A percentile compares a stretch with the other conserved stretches of the same genome.
Conservation (phyloP, 2,797 vertebrate genomes). For the Gallirallus australis region DNA sequence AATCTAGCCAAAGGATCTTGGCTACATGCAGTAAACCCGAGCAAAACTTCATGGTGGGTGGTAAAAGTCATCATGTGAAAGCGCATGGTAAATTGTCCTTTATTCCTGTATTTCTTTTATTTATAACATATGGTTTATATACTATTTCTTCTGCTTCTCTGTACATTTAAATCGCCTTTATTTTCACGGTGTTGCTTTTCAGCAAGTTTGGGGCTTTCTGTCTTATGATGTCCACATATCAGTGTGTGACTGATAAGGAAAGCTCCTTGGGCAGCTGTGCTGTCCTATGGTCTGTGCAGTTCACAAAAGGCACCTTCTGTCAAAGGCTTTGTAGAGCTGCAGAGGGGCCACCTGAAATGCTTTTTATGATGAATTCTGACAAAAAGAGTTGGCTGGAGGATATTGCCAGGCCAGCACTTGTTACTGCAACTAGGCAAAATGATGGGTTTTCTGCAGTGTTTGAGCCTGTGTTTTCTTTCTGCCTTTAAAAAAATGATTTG, state of each 20-base stretch:
- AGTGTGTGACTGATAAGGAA: background rate
- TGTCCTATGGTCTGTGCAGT: background rate
- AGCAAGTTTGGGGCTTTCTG: background rate
- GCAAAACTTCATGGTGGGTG: background rate
- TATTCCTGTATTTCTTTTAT: background rate
- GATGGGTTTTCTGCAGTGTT: background rate
- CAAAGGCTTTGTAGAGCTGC: background rate
- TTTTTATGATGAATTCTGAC: slow-evolving; percentile 17
- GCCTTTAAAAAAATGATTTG: slow-evolving; percentile 8
- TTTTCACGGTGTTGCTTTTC: background rate
- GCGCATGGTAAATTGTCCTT: background rate
- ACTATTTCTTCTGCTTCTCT: background rate
- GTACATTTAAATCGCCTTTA: background rate
- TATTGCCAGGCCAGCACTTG: slow-evolving; percentile 1
- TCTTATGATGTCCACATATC: background rate
- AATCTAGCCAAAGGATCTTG: slow-evolving; percentile 3
- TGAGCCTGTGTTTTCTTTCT: slow-evolving; percentile 8
- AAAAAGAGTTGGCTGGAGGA: slow-evolving; percentile 28
- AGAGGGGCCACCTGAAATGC: background rate
- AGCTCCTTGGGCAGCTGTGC: background rate
- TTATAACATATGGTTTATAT: background rate
- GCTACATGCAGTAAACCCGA: background rate
- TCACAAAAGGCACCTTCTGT: background rate
- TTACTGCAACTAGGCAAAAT: background rate
- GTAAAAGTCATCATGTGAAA: background rate